These are phyloP conservation scores for Meriones unguiculatus DNA, from an alignment of 2,113 vertebrate genomes.

Conservation along the genomic window DNA sequence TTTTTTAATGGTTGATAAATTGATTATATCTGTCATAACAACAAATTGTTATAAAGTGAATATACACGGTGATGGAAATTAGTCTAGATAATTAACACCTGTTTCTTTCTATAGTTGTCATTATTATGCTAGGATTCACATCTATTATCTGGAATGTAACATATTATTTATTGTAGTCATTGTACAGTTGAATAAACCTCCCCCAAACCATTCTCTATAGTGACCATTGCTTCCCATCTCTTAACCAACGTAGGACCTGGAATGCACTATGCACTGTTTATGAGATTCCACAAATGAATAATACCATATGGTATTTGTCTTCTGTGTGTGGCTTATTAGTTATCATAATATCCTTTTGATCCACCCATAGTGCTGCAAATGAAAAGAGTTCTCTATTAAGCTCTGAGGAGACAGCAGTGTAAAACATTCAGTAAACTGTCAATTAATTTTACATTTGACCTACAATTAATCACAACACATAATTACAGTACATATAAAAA, in stretches of 20 bases:
- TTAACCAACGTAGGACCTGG: neutral
- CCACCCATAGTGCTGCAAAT: neutral
- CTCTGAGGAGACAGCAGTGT: neutral
- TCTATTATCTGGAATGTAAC: neutral
- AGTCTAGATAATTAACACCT: neutral
- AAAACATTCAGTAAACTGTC: neutral
- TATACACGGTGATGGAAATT: neutral
- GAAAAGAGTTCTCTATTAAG: neutral
- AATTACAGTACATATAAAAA: neutral
- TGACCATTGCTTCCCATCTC: neutral
- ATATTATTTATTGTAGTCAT: neutral
- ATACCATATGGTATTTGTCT: neutral
- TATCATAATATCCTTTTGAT: neutral
- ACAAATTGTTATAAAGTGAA: neutral
- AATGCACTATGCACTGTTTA: neutral
- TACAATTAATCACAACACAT: neutral
- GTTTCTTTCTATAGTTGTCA: neutral
- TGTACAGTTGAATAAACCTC: too few species aligned
- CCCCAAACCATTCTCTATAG: neutral
- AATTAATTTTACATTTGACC: constrained; percentile 12
- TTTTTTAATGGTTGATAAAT: neutral
- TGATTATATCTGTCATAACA: neutral
- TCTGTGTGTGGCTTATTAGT: neutral
- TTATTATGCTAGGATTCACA: neutral
- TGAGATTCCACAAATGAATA: neutral